Evolutionary conservation across 2,888 invertebrate genomes (phyloP), one percentile per base, ranked within the genome.

Genomic region (Leuctra nigra): DNA sequence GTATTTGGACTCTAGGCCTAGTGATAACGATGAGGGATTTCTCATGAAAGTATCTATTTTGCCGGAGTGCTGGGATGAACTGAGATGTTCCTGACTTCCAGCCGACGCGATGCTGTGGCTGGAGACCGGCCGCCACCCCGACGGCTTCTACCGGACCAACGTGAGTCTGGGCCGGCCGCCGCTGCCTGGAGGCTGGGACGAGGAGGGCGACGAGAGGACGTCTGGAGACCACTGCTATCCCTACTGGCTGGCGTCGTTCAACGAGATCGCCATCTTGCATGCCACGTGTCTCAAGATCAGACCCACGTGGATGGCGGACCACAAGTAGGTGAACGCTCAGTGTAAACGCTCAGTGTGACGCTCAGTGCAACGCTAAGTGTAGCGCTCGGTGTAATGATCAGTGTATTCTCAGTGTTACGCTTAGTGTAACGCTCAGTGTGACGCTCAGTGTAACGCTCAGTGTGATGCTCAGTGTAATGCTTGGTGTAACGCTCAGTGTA

Each of bases 261-360:
- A 77, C 50, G 77, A 79, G 62, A 70, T 69, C n/a, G 75, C 75
- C 18, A 78, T 86, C 59, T 70, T 81, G 25, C 76, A 83, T 41
- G 77, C 77, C 53, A 81, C 84, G 64, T 91, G 91, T 67, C 72
- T 92, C 22, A 84, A 83, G 68, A 87, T 89, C 60, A 84, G 86
- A 68, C 91, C 91, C 0, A 87, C 85, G 22, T 92, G 92, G 91
- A 89, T 91, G 89, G 78, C 80, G 65, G 84, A 88, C 62, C 67
- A 73, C 61, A 73, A 72, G 72, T 71, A 67, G n/a, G 44, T 6
- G 44, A n/a, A n/a, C n/a, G n/a, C n/a, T n/a, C n/a, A n/a, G n/a
- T n/a, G n/a, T n/a, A n/a, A n/a, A n/a, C n/a, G n/a, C n/a, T n/a
- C n/a, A n/a, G n/a, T n/a, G n/a, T n/a, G n/a, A n/a, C n/a, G n/a